These are phyloP conservation scores for Aphidius gifuensis DNA, from an alignment of 1,140 invertebrate species.

Conservation along the genomic window DNA sequence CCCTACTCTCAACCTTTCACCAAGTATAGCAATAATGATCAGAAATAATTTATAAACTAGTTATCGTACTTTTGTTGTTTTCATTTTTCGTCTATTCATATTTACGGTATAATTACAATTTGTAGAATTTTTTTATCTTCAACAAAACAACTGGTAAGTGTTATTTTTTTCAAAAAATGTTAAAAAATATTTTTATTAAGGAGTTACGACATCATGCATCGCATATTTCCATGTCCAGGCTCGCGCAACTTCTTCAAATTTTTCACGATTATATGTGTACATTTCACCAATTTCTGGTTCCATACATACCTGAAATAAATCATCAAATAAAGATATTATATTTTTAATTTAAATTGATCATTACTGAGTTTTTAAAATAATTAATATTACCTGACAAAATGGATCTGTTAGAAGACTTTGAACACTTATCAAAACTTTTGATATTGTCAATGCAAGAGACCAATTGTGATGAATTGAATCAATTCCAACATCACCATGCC, in stretches of 20 bases:
- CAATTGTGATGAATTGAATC: conserved; percentile 95
- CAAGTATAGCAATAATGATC: no score
- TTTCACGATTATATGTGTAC: conserved; percentile 70
- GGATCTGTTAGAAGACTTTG: conserved; percentile 93
- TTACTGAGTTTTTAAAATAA: not conserved
- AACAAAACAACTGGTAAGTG: no score
- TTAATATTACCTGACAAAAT: conserved; percentile 67
- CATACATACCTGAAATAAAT: conserved; percentile 75
- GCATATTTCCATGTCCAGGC: conserved; percentile 92
- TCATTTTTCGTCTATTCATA: no score
- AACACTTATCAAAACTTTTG: conserved; percentile 84
- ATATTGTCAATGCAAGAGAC: conserved; percentile 88
- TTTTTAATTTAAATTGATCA: not conserved
- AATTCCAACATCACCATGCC: conserved; percentile 94
- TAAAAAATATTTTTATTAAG: conserved; percentile 32
- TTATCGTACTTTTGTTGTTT: no score
- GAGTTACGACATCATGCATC: conserved; percentile 78
- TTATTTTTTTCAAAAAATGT: no score
- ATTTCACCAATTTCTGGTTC: conserved; percentile 81
- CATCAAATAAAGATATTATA: not conserved
- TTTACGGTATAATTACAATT: no score
- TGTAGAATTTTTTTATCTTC: no score
- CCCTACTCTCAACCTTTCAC: not conserved
- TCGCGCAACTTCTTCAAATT: conserved; percentile 80
- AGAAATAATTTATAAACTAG: no score